These are phyloP conservation scores for Neofelis nebulosa DNA, from an alignment of 2,113 vertebrate genomes.

Conservation along the genomic window DNA sequence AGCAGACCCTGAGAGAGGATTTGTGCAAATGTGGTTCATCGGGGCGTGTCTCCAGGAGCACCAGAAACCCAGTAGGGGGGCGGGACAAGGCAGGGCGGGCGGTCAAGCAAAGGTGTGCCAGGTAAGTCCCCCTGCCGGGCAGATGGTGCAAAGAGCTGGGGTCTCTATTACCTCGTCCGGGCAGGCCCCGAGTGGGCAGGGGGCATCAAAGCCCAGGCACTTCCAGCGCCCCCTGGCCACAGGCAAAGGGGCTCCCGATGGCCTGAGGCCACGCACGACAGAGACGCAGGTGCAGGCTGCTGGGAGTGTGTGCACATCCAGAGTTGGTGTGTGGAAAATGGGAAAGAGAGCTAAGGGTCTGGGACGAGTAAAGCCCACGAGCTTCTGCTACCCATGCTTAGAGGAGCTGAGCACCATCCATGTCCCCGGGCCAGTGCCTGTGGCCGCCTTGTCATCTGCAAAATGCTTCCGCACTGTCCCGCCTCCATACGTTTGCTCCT, in stretches of 20 bases:
- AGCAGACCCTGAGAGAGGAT: neutral
- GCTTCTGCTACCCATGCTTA: accelerated
- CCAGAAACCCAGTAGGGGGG: neutral
- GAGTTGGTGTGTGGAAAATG: neutral
- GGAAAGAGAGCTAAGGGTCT: neutral
- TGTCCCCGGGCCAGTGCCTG: neutral
- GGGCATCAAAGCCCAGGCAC: neutral
- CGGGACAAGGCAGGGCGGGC: neutral
- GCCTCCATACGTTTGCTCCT: neutral
- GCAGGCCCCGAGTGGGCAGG: neutral
- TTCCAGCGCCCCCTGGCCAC: neutral
- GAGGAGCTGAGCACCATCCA: neutral
- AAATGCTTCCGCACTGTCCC: neutral
- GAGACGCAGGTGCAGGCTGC: neutral
- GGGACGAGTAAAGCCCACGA: neutral
- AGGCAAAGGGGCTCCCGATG: neutral
- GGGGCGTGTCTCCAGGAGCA: neutral
- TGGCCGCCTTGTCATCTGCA: neutral
- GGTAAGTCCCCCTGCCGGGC: neutral
- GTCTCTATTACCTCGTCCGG: neutral
- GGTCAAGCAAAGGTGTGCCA: neutral
- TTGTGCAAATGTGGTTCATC: neutral
- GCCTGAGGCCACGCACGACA: neutral
- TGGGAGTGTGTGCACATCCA: accelerated
- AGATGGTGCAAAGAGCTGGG: neutral